phyloP scores from a whole-genome alignment of 2,797 vertebrate species.

The Diceros bicornis region DNA sequence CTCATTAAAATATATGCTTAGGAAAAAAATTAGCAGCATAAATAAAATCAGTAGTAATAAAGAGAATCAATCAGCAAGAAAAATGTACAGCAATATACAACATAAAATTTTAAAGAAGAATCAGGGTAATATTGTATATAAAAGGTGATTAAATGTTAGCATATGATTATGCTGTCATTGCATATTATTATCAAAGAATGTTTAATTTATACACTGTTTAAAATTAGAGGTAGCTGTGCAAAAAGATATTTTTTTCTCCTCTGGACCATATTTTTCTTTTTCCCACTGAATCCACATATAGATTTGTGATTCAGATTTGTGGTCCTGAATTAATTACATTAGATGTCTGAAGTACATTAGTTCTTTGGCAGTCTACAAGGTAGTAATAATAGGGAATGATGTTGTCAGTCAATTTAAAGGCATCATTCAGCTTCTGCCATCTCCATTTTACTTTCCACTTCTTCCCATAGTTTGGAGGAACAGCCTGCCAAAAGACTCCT shows the following conservation, averaged over 20 bases:
- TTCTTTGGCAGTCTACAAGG: slow-evolving; percentile 88
- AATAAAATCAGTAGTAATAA: slow-evolving; percentile 94
- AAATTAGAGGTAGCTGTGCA: slow-evolving; percentile 90
- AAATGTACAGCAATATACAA: slow-evolving; percentile 92
- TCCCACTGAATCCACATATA: slow-evolving; percentile 87
- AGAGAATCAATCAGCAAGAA: slow-evolving; percentile 92
- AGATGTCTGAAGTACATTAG: slow-evolving; percentile 88
- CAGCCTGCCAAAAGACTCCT: slow-evolving; percentile 74
- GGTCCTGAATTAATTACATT: slow-evolving; percentile 89
- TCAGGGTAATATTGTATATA: slow-evolving; percentile 91
- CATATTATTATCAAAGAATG: slow-evolving; percentile 92
- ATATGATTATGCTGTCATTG: slow-evolving; percentile 92
- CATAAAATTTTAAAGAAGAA: slow-evolving; percentile 92
- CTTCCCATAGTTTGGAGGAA: slow-evolving; percentile 78
- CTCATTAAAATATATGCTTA: slow-evolving; percentile 93
- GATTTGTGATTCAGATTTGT: slow-evolving; percentile 89
- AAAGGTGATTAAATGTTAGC: slow-evolving; percentile 93
- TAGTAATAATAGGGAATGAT: slow-evolving; percentile 88
- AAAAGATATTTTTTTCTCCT: slow-evolving; percentile 87
- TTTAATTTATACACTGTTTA: slow-evolving; percentile 91
- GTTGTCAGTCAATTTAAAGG: slow-evolving; percentile 89
- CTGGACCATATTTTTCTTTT: slow-evolving; percentile 85
- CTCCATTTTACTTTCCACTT: slow-evolving; percentile 82
- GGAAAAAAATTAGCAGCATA: slow-evolving; percentile 92
- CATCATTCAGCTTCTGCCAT: slow-evolving; percentile 84